Base-by-base conservation (phyloP, 2,888 invertebrate species). In the Netelia fuscicornis region DNA sequence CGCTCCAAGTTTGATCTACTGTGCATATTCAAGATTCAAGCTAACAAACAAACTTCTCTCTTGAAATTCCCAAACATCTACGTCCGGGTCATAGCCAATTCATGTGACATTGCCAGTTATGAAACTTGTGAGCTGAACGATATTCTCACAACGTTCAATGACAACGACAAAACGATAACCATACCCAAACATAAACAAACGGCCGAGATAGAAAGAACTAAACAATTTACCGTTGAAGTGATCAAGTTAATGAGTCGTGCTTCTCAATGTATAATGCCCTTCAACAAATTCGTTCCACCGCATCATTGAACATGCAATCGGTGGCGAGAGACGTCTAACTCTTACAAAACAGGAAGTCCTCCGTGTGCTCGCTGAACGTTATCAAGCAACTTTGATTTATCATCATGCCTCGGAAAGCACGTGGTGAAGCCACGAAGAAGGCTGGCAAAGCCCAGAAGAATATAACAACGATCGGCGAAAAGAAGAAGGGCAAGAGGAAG, bases 231-330 rank as follows among this genome's bases (percentile, higher is more conserved):
- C 6, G 94, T 96, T 67, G 98, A 97, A 94, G 98, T 98, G 54
- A 95, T 98, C 0, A 98, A 98, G 93, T 94, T 99, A 23, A 95
- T 99, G 30, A 96, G 97, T 87, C 97, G 98, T 92, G 97, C 97
- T 5, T 97, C 98, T 0, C 97, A 98, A 90, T 97, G 97, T 89
- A 96, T 97, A 75, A 97, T 99, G 96, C 95, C 97, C 85, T 98
- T 99, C 94, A 97, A 98, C 89, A 98, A 98, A 92, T 99, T 99
- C 94, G 98, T 98, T 67, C 98, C 98, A 13, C 97, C 98, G 0
- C 99, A 98, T 94, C 99, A 95, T 96, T 75, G 95, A 95, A 87
- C 95, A 96, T 71, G 94, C 95, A 60, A 93, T 94, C 0, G 95
- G 96, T 67, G 96, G 96, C 3, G 96, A 96, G 89, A 95, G 96